These are phyloP conservation scores for Octonoba sinensis DNA, from an alignment of 2,888 invertebrate species.

Conservation along the genomic window DNA sequence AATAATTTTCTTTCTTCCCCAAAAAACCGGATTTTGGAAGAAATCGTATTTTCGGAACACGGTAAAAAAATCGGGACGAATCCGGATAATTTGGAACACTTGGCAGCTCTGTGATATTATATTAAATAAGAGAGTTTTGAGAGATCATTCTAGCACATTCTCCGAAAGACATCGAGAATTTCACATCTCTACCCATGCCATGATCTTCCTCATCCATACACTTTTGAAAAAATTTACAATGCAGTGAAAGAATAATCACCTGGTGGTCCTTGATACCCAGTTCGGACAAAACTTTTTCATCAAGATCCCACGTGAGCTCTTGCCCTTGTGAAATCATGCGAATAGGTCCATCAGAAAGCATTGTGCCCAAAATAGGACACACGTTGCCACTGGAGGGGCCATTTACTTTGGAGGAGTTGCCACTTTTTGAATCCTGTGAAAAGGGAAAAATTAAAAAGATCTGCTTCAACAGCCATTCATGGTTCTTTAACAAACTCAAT, in stretches of 20 bases:
- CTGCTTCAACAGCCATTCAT: background rate
- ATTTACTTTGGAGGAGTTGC: conserved; percentile 25
- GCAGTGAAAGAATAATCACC: conserved; percentile 71
- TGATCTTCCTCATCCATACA: too few species aligned
- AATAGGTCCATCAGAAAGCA: conserved; percentile 86
- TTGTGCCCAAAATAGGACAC: conserved; percentile 77
- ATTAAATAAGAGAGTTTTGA: too few species aligned
- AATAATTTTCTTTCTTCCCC: too few species aligned
- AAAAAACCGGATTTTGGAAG: too few species aligned
- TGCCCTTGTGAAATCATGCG: conserved; percentile 92
- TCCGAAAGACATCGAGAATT: too few species aligned
- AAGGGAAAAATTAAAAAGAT: background rate
- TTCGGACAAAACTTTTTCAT: conserved; percentile 90
- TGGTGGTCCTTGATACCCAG: conserved; percentile 95
- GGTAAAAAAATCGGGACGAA: too few species aligned
- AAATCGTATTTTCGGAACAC: too few species aligned
- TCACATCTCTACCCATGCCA: too few species aligned
- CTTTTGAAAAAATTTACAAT: too few species aligned
- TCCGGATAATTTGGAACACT: too few species aligned
- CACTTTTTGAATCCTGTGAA: conserved; percentile 27
- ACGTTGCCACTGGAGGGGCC: conserved; percentile 33
- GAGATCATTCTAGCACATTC: too few species aligned
- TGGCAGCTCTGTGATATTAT: too few species aligned
- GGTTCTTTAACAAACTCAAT: background rate
- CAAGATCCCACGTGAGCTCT: conserved; percentile 91